Evolutionary conservation across 2,888 invertebrate species (phyloP).

Genomic region (Protula sp.): DNA sequence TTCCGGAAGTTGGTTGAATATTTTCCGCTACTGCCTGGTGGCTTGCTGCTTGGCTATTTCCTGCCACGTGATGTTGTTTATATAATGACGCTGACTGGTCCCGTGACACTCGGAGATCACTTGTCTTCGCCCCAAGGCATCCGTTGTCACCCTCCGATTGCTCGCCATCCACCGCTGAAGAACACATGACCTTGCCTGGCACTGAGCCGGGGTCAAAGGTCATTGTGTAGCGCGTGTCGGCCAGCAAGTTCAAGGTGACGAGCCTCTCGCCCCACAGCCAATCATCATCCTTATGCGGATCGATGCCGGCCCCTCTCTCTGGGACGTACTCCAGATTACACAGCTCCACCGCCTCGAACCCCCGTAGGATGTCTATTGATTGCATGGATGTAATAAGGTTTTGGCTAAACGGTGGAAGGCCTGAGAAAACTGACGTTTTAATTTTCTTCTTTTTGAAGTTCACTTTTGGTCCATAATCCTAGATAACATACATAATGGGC

Average conservation of each 20-base stretch:
- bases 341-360: slow-evolving; percentile 84
- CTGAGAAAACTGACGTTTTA: slow-evolving; percentile 69
- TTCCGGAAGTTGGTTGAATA: too few relatives aligned
- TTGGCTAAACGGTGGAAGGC: slow-evolving; percentile 77
- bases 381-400: slow-evolving; percentile 73
- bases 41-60: too few relatives aligned
- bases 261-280: slow-evolving; percentile 99
- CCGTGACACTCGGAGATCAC: slow-evolving; percentile 25
- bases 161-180: too few relatives aligned
- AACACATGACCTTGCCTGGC: too few relatives aligned
- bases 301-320: slow-evolving; percentile 79
- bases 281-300: slow-evolving; percentile 96
- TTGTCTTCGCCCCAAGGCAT: slow-evolving; percentile 13
- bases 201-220: slow-evolving; percentile 53
- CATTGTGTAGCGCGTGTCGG: slow-evolving; percentile 78
- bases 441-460: slow-evolving; percentile 93
- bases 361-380: slow-evolving; percentile 60
- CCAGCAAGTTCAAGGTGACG: slow-evolving; percentile 81
- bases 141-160: too few relatives aligned
- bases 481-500: slow-evolving; percentile 25
- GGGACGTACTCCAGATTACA: slow-evolving; percentile 92
- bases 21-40: too few relatives aligned
- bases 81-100: too few relatives aligned
- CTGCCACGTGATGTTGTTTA: too few relatives aligned
- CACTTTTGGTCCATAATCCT: slow-evolving; percentile 96